Base-by-base conservation (phyloP, 1,140 invertebrate species). In the Episyrphus balteatus region DNA sequence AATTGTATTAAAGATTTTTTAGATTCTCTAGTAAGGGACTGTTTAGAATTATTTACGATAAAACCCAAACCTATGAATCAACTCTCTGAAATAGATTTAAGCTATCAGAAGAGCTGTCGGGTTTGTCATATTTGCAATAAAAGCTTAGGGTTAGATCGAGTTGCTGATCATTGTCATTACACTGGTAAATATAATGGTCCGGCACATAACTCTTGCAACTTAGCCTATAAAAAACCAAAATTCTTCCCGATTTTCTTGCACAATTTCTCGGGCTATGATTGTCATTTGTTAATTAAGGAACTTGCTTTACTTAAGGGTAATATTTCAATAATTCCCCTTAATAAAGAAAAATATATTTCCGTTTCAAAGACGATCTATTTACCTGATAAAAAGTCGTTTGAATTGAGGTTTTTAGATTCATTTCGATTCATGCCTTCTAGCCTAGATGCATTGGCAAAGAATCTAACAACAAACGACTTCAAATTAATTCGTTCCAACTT, bases 161-260 rank as follows among this genome's bases (percentile, higher is more conserved):
- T 61, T 14, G 33, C 33, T 21, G 60, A 70, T 49, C 63, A 69
- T 55, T 51, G n/a, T n/a, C n/a, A n/a, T n/a, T n/a, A n/a, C n/a
- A n/a, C n/a, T n/a, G n/a, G n/a, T n/a, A n/a, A n/a, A 51, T 54
- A 63, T 69, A 52, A 51, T 64, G 6, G 68, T n/a, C n/a, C n/a
- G n/a, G n/a, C n/a, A n/a, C n/a, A n/a, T n/a, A n/a, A n/a, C n/a
- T n/a, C n/a, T n/a, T n/a, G n/a, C n/a, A n/a, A n/a, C n/a, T n/a
- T n/a, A n/a, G n/a, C n/a, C n/a, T n/a, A n/a, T n/a, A 49, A 59
- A 52, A 42, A 57, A 33, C 10, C 49, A 31, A 51, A 53, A 48
- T 61, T 63, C 49, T 46, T 70, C 46, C 65, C 68, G 18, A 51
- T 71, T 15, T 53, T 66, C 44, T 69, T 68, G 42, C 61, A 64